phyloP scores from a whole-genome alignment of 64 coral and sea anemone species.

The Platygyra sinensis region DNA sequence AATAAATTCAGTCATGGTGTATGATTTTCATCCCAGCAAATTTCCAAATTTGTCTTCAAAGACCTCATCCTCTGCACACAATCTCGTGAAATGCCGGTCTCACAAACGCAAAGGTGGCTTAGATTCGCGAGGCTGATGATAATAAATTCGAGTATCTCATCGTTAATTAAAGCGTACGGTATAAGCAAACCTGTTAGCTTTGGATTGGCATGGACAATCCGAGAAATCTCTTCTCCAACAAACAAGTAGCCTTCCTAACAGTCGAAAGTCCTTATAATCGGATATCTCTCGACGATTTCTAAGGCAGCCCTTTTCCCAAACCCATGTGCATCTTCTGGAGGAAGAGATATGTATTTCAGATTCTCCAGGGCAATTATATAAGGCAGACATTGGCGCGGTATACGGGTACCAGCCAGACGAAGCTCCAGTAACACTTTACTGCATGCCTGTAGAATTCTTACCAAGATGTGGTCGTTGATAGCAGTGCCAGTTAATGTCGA shows the following conservation, averaged over 20 bases:
- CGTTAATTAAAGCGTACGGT: not conserved
- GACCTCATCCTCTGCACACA: slow-evolving; percentile 1
- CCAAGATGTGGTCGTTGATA: no score
- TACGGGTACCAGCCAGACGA: no score
- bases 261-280: not conserved
- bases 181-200: not conserved
- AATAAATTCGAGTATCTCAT: not conserved
- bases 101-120: not conserved
- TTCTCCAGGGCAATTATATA: no score
- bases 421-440: no score
- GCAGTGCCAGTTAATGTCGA: no score
- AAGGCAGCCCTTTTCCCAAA: not conserved
- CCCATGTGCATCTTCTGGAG: no score
- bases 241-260: not conserved
- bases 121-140: not conserved
- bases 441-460: no score
- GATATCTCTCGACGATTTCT: not conserved
- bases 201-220: not conserved
- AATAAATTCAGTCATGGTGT: no score
- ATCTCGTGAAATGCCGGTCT: not conserved
- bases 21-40: not conserved
- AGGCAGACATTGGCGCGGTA: no score
- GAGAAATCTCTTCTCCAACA: no score
- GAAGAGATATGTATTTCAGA: no score
- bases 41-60: not conserved